Conservation (phyloP, 1,140 invertebrate genomes). For the Probaryconus sp. region DNA sequence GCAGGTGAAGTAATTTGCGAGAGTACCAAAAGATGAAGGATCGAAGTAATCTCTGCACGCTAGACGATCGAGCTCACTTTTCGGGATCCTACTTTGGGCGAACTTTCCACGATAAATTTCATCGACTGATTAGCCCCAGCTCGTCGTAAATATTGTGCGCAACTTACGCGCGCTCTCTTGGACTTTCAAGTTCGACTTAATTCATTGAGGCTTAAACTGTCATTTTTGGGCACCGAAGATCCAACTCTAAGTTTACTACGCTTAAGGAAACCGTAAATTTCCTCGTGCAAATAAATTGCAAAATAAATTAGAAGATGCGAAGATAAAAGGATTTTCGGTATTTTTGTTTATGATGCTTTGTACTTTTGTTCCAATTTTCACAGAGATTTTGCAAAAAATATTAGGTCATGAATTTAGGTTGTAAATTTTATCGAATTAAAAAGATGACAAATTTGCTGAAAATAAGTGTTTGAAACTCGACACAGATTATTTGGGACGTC, state of each 20-base stretch:
- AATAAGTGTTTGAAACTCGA: no score
- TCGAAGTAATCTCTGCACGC: slow-evolving; percentile 19
- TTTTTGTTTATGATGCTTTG: no score
- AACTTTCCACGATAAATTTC: slow-evolving; percentile 38
- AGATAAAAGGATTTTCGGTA: slow-evolving; percentile 5
- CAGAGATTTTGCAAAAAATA: no score
- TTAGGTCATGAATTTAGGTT: no score
- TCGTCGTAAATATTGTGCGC: slow-evolving; percentile 38
- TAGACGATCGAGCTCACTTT: slow-evolving; percentile 6
- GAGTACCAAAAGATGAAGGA: background rate
- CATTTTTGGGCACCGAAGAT: slow-evolving; percentile 12
- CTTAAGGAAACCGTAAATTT: background rate
- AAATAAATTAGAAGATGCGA: background rate
- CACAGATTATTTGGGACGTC: no score
- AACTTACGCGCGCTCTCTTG: slow-evolving; percentile 25
- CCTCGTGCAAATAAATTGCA: background rate
- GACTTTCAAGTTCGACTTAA: slow-evolving; percentile 27
- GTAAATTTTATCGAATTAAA: no score
- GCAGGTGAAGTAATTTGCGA: background rate
- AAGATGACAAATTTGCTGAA: no score
- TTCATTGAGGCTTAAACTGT: slow-evolving; percentile 24
- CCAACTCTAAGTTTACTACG: background rate
- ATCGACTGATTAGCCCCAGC: slow-evolving; percentile 28
- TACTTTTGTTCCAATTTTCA: no score
- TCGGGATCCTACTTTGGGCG: slow-evolving; percentile 14